These are phyloP conservation scores for Poeciliopsis occidentalis DNA, from an alignment of 2,113 vertebrate genomes.

Conservation along the genomic window DNA sequence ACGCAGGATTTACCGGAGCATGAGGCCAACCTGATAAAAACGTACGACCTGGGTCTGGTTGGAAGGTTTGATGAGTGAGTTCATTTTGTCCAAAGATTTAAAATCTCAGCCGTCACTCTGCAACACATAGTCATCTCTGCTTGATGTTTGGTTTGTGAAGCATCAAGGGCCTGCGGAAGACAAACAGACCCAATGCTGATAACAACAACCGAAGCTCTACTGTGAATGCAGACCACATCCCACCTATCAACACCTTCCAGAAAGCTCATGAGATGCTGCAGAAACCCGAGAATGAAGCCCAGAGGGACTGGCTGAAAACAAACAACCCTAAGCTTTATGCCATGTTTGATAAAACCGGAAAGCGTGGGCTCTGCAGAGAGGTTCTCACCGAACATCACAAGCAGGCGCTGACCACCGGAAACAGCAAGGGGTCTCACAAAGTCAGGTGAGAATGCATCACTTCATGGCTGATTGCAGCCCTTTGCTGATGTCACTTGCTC, in stretches of 20 bases:
- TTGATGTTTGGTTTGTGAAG: not conserved
- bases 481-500: not conserved
- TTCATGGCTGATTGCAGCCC: rapidly evolving
- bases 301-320: not conserved
- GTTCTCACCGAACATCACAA: rapidly evolving
- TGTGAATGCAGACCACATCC: slow-evolving; percentile 7
- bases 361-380: slow-evolving; percentile 1
- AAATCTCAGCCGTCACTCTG: not conserved
- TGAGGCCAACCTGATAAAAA: not conserved
- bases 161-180: not conserved
- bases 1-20: not conserved
- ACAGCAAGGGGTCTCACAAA: not conserved
- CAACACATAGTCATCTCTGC: not conserved
- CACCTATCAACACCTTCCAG: not conserved
- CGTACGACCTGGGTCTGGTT: slow-evolving; percentile 7
- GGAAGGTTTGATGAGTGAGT: not conserved
- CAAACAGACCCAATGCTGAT: not conserved
- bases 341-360: not conserved
- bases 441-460: not conserved
- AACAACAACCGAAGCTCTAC: not conserved
- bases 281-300: rapidly evolving
- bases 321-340: rapidly evolving
- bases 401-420: slow-evolving; percentile 12
- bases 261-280: not conserved
- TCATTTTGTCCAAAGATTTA: not conserved